These are phyloP conservation scores for Drosophila murphyi DNA, from an alignment of 1,140 invertebrate genomes.

Conservation along the genomic window DNA sequence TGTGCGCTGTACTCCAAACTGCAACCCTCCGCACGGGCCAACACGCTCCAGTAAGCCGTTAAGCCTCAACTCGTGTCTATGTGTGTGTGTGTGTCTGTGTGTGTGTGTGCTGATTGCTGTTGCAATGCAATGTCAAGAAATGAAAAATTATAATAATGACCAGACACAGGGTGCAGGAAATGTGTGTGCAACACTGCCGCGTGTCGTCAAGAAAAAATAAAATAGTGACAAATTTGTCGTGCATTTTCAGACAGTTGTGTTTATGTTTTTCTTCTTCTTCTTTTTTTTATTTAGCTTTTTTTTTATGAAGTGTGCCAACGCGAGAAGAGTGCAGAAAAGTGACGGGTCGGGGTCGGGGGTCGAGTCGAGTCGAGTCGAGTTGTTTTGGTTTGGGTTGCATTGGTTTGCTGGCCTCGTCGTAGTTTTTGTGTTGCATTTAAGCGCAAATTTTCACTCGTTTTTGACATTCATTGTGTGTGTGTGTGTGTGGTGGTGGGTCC, in stretches of 20 bases:
- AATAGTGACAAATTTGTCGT: constrained; percentile 43
- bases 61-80: constrained; percentile 1
- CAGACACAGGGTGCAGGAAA: constrained; percentile 23
- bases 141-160: constrained; percentile 57
- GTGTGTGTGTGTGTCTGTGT: constrained; percentile 11
- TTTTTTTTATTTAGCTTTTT: no score
- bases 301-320: not conserved
- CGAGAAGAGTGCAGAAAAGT: constrained; percentile 15
- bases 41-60: constrained; percentile 40
- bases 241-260: constrained; percentile 20
- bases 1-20: constrained; percentile 18
- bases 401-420: constrained; percentile 46
- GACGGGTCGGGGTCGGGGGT: constrained; percentile 37
- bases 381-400: no score
- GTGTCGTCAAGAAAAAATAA: constrained; percentile 6
- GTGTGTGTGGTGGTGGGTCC: not conserved
- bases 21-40: not conserved
- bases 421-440: constrained; percentile 59
- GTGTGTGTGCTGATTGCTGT: constrained; percentile 35
- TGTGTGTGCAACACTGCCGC: not conserved
- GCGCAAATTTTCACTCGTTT: constrained; percentile 80
- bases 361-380: no score
- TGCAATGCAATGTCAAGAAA: constrained; percentile 36
- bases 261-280: no score
- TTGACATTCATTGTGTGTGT: constrained; percentile 70